phyloP scores from a whole-genome alignment of 2,888 invertebrate species.

The Galeopsomyia nigrocyanea region DNA sequence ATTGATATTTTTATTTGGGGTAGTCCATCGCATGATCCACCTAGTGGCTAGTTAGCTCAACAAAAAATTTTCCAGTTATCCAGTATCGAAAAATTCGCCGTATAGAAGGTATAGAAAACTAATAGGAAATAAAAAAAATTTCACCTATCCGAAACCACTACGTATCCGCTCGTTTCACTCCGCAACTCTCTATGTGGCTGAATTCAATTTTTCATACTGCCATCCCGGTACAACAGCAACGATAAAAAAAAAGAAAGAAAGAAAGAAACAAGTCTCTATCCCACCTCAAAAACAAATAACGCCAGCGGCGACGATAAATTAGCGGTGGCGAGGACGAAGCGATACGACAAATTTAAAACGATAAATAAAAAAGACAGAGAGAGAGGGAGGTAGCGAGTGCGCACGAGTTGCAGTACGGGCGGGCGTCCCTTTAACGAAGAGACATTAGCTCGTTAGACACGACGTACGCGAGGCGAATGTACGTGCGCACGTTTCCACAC shows the following conservation, averaged over 20 bases:
- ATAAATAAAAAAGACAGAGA: slow-evolving; percentile 12
- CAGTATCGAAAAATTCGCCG: too few species aligned
- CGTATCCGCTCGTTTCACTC: too few species aligned
- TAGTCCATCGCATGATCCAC: too few species aligned
- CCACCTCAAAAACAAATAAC: background rate
- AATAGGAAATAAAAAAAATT: too few species aligned
- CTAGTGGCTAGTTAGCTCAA: too few species aligned
- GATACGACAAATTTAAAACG: slow-evolving; percentile 26
- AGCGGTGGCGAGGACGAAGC: slow-evolving; percentile 13
- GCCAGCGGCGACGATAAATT: slow-evolving; percentile 12
- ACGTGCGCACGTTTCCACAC: background rate
- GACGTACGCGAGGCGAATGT: slow-evolving; percentile 23
- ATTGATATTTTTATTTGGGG: too few species aligned
- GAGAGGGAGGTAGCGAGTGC: slow-evolving; percentile 10
- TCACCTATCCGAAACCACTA: too few species aligned
- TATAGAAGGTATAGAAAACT: too few species aligned
- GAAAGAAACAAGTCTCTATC: background rate
- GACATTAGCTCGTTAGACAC: slow-evolving; percentile 37
- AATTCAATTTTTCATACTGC: too few species aligned
- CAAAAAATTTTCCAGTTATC: too few species aligned
- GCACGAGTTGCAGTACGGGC: slow-evolving; percentile 28
- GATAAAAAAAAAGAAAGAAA: background rate
- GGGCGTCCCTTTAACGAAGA: slow-evolving; percentile 41
- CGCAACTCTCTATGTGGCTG: too few species aligned
- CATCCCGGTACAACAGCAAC: too few species aligned